These are phyloP conservation scores for Dexiosoma caninum DNA, from an alignment of 2,888 invertebrate genomes.

Conservation along the genomic window DNA sequence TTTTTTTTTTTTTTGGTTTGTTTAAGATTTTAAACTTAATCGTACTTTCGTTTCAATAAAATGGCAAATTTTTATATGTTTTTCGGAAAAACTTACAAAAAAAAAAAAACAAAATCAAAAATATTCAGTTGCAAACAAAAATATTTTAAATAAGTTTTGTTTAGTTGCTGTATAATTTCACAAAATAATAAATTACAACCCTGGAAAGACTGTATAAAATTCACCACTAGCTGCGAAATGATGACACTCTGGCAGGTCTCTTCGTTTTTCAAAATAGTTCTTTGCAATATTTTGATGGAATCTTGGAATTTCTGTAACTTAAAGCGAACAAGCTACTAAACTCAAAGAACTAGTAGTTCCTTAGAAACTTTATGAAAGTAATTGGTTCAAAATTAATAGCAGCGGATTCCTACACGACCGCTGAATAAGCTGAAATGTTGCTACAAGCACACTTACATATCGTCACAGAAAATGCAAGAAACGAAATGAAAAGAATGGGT, in stretches of 20 bases:
- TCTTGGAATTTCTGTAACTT: neutral
- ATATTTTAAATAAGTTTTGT: conserved; percentile 39
- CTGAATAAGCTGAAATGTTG: too few species aligned
- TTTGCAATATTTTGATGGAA: neutral
- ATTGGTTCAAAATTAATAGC: too few species aligned
- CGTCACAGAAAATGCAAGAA: too few species aligned
- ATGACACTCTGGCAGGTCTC: neutral
- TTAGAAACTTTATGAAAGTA: neutral
- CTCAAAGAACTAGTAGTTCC: conserved; percentile 9
- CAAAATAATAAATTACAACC: neutral
- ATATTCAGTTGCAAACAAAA: conserved; percentile 39
- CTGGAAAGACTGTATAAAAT: neutral
- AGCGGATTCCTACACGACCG: too few species aligned
- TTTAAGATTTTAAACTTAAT: neutral
- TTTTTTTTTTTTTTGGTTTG: neutral
- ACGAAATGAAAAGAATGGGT: too few species aligned
- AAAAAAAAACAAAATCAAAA: conserved; percentile 56
- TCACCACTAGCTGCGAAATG: neutral
- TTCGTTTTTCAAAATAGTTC: too few species aligned
- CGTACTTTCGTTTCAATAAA: neutral
- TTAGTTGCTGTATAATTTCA: conserved; percentile 33
- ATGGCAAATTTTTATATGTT: conserved; percentile 26
- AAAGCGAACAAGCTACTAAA: neutral
- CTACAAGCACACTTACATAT: too few species aligned
- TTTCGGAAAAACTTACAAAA: conserved; percentile 58